phyloP scores from a whole-genome alignment of 2,888 invertebrate species.

The Altica lythri region DNA sequence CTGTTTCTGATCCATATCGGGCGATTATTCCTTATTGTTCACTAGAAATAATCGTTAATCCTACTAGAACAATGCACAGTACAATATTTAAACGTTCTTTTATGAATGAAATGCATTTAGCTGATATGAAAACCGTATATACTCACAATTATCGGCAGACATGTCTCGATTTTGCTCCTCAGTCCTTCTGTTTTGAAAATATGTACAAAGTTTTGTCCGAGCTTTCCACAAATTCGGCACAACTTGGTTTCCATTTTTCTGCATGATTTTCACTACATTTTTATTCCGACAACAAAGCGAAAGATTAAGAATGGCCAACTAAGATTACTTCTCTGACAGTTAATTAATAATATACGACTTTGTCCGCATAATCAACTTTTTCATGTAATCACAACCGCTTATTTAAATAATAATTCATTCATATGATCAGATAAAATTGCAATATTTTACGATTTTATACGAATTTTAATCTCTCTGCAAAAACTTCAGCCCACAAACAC shows the following conservation, averaged over 20 bases:
- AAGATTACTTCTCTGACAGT: slow-evolving; percentile 24
- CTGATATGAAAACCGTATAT: slow-evolving; percentile 24
- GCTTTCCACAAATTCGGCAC: slow-evolving; percentile 55
- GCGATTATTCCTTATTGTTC: slow-evolving; percentile 24
- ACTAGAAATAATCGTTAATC: slow-evolving; percentile 31
- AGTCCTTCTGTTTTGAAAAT: slow-evolving; percentile 55
- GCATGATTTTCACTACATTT: slow-evolving; percentile 36
- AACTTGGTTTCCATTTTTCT: slow-evolving; percentile 53
- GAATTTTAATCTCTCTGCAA: slow-evolving; percentile 32
- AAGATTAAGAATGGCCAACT: slow-evolving; percentile 25
- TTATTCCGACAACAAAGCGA: slow-evolving; percentile 25
- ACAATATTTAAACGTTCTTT: slow-evolving; percentile 19
- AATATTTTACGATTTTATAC: slow-evolving; percentile 16
- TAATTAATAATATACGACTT: slow-evolving; percentile 23
- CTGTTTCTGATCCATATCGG: slow-evolving; percentile 29
- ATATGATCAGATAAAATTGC: slow-evolving; percentile 23
- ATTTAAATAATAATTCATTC: slow-evolving; percentile 26
- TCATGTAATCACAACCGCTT: slow-evolving; percentile 10
- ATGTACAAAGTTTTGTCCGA: slow-evolving; percentile 50
- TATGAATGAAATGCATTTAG: slow-evolving; percentile 24
- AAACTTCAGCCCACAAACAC: slow-evolving; percentile 43
- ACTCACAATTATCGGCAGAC: slow-evolving; percentile 56
- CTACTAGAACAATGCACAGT: slow-evolving; percentile 30
- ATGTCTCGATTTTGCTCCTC: slow-evolving; percentile 56
- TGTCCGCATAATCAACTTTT: slow-evolving; percentile 20